phyloP scores from a whole-genome alignment of 1,140 invertebrate genomes.

The Brachionus manjavacas region DNA sequence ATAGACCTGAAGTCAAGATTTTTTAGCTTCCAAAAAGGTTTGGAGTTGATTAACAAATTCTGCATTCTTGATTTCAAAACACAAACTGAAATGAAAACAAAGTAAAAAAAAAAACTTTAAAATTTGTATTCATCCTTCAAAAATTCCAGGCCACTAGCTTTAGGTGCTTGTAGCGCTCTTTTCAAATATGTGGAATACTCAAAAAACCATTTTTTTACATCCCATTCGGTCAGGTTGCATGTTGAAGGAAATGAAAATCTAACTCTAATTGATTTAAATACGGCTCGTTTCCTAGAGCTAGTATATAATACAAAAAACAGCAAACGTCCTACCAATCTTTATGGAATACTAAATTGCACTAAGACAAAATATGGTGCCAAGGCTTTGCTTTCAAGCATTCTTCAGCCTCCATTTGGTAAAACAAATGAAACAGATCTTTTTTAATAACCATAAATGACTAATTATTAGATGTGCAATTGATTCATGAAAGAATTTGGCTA shows the following conservation, averaged over 20 bases:
- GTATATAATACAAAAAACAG: background rate
- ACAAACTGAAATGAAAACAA: background rate
- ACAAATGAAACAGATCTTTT: no score
- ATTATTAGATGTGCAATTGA: background rate
- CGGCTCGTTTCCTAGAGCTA: background rate
- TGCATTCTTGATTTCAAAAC: background rate
- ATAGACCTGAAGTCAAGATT: conserved; percentile 1
- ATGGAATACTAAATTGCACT: conserved; percentile 9
- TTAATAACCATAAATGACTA: no score
- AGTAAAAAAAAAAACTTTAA: background rate
- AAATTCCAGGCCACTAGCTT: background rate
- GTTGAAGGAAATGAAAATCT: conserved; percentile 12
- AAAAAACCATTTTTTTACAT: background rate
- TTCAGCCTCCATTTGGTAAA: conserved; percentile 23
- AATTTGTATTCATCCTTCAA: no score
- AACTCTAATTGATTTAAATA: background rate
- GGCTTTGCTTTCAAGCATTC: background rate
- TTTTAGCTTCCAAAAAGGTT: conserved; percentile 1
- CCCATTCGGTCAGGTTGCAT: background rate
- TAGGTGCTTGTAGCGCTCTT: background rate
- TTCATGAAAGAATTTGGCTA: background rate
- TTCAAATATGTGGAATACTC: conserved; percentile 2
- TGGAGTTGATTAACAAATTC: background rate
- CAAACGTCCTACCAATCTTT: conserved; percentile 10
- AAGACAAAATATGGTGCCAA: background rate